Evolutionary conservation across 2,113 vertebrate genomes (phyloP), one percentile per base, ranked within the genome.

Genomic region (Pelusios castaneus): DNA sequence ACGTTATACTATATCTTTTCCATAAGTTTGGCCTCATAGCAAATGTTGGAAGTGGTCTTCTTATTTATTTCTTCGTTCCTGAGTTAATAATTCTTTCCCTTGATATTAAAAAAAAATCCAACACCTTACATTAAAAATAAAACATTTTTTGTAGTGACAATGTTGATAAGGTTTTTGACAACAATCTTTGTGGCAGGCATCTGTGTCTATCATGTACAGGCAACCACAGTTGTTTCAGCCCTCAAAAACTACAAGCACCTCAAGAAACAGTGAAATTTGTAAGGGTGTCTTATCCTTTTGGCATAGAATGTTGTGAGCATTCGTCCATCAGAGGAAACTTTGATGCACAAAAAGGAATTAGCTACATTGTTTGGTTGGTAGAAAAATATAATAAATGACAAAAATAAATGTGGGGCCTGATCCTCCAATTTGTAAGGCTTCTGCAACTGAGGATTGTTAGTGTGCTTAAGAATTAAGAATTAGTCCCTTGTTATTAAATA

Each of bases 91-190:
- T 43, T 6, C 29, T 84, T 19, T 2, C 22, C 54, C 6, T 21
- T 70, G 19, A 45, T 43, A 45, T 27, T 45, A 27, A 76, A 76
- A 27, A 76, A 76, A 45, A 75, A 14, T 3, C 22, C 12, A 45
- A 76, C 25, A 41, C 11, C 6, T 43, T 43, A 5, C 22, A 29
- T 43, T 27, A 27, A 45, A 45, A 76, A 58, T 10, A 27, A 43
- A 24, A 11, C 2, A 5, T 41, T 73, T 73, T 75, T 75, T 96
- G 97, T 3, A 90, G 96, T 91, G 87, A 88, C 85, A 22, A 96
- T 97, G 97, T 82, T 97, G 96, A 97, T 95, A 97, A 95, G 1
- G 3, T 21, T 95, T 95, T 90, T 97, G 94, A 96, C 90, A 96
- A 97, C 96, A 52, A 93, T 95, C 95, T 94, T 96, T 94, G 91